These are phyloP conservation scores for Siphonodentalium dalli DNA, from an alignment of 2,888 invertebrate species.

Conservation along the genomic window DNA sequence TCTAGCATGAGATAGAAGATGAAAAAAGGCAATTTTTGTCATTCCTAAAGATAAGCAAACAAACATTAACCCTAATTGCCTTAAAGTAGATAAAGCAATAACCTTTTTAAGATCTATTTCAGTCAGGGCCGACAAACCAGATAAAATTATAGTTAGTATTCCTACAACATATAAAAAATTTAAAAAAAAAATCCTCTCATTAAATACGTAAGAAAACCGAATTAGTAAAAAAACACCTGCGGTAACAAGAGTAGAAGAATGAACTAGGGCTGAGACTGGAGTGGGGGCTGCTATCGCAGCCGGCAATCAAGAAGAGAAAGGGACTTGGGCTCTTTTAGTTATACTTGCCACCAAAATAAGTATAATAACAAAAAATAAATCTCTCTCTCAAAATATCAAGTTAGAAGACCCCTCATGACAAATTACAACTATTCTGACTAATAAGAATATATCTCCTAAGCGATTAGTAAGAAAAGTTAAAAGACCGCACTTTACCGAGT, in stretches of 20 bases:
- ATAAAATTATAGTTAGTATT: conserved; percentile 55
- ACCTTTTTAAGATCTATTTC: conserved; percentile 76
- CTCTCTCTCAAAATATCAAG: neutral
- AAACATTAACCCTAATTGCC: conserved; percentile 79
- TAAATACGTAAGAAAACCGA: conserved; percentile 72
- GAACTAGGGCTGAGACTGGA: conserved; percentile 78
- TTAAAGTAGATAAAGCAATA: conserved; percentile 80
- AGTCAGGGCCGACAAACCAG: conserved; percentile 61
- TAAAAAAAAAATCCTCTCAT: conserved; percentile 62
- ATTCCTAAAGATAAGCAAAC: conserved; percentile 71
- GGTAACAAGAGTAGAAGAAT: conserved; percentile 81
- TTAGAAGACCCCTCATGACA: neutral
- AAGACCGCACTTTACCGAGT: conserved; percentile 76
- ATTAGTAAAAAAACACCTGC: conserved; percentile 79
- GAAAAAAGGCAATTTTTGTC: conserved; percentile 74
- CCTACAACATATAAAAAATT: conserved; percentile 70
- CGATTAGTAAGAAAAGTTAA: conserved; percentile 78
- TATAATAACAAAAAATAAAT: neutral
- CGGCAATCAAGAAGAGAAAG: conserved; percentile 80
- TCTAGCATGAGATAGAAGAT: conserved; percentile 77
- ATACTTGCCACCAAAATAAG: conserved; percentile 69
- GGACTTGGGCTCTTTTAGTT: conserved; percentile 83
- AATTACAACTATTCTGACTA: conserved; percentile 68
- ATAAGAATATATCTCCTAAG: conserved; percentile 75
- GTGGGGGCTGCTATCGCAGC: conserved; percentile 81